Base-by-base conservation (phyloP, 2,888 invertebrate species). In the Ectemnius lituratus region DNA sequence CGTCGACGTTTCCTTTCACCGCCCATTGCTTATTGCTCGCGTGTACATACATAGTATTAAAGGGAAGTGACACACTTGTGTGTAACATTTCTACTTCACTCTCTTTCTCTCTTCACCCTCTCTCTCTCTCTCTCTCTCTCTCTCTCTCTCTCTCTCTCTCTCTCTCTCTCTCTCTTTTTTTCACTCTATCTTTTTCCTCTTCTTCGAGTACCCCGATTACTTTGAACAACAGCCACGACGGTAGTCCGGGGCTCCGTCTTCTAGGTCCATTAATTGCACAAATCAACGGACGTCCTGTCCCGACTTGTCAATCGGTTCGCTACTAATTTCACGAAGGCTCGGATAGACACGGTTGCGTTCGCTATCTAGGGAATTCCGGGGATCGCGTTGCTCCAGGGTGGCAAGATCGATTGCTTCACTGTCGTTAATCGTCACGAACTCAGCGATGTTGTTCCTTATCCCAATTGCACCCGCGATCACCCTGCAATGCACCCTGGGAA, bases 291-390 rank as follows among this genome's bases (percentile, higher is more conserved):
- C 61, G 46, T 6, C 2, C 37, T 61, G 60, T 52, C 18, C 37
- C 46, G 27, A 27, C 8, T n/a, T 8, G 52, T 37, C 14, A n/a
- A 45, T 61, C 13, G 11, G 61, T 37, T 37, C 28, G 75, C 70
- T 71, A 72, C 72, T 74, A 68, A 76, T 78, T 81, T 78, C 71
- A 64, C 71, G 78, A 5, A 70, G 73, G 58, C 75, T 73, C 71
- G 27, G 68, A 70, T 67, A 49, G 71, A 71, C 71, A 67, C 67
- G 67, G 57, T 67, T 64, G 62, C 78, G 59, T 68, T 14, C 52
- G n/a, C 64, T 60, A 37, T 68, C 18, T 52, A 23, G 14, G n/a
- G 14, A 4, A 16, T 52, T 13, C n/a, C 52, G 52, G 52, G 37
- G 37, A 37, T 37, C 37, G 37, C 37, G 37, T 37, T 11, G 37